These are phyloP conservation scores for Eulemur rubriventer DNA, from an alignment of 2,797 vertebrate genomes.

Conservation along the genomic window DNA sequence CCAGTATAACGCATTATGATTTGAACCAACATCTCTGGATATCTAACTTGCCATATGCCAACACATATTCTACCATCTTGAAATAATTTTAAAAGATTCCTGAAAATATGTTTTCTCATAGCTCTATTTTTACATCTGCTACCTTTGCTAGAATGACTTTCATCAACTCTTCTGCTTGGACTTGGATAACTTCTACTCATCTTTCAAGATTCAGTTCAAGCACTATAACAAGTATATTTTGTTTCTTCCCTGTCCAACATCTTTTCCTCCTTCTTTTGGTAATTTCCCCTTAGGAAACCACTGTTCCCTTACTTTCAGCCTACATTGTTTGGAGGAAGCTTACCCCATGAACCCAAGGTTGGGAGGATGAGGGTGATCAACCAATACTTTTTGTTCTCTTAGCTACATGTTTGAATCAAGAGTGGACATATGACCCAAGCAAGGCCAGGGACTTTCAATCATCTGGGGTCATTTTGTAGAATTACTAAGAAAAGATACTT, in stretches of 20 bases:
- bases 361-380: too few relatives aligned
- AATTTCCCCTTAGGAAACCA: background rate
- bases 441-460: background rate
- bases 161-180: background rate
- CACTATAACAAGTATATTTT: background rate
- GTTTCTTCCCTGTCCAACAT: background rate
- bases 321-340: too few relatives aligned
- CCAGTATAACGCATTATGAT: fast-evolving
- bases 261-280: background rate
- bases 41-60: too few relatives aligned
- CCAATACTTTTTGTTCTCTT: background rate
- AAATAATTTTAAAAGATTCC: background rate
- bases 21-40: too few relatives aligned
- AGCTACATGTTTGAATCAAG: background rate
- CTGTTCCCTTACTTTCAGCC: background rate
- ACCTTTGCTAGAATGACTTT: background rate
- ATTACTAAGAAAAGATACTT: background rate
- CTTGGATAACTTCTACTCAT: background rate
- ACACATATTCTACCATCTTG: fast-evolving
- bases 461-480: background rate
- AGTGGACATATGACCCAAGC: background rate
- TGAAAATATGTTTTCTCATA: too few relatives aligned
- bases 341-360: too few relatives aligned
- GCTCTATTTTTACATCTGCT: background rate
- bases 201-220: background rate